phyloP scores from a whole-genome alignment of 2,797 vertebrate genomes.

The Pantherophis vulpinus region DNA sequence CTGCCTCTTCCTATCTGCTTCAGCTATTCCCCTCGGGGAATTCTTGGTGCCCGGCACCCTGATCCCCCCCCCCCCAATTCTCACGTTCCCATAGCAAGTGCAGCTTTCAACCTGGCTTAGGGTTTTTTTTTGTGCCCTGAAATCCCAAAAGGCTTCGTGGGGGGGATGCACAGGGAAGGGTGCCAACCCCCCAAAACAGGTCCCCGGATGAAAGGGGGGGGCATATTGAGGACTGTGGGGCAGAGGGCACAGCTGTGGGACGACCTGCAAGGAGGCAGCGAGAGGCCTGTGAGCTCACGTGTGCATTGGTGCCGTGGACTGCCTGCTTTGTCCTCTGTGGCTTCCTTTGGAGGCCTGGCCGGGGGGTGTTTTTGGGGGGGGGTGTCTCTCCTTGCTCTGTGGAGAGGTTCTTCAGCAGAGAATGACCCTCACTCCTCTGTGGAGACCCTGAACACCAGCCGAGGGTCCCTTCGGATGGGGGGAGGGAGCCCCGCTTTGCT shows the following conservation, averaged over 20 bases:
- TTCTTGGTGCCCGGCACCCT: fast-evolving
- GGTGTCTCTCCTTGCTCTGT: background rate
- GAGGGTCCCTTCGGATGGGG: background rate
- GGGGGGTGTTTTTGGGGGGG: no score
- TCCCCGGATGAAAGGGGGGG: background rate
- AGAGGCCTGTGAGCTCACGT: background rate
- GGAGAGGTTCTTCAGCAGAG: background rate
- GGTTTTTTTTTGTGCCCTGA: background rate
- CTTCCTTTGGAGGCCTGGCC: background rate
- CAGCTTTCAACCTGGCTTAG: background rate
- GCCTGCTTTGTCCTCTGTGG: background rate
- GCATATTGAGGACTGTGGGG: background rate
- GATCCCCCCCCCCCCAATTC: background rate
- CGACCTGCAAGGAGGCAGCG: background rate
- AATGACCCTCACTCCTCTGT: background rate
- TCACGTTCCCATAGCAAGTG: fast-evolving
- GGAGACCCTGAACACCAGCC: background rate
- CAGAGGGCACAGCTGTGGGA: background rate
- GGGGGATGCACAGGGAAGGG: background rate
- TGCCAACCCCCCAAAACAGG: background rate
- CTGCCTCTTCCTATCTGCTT: background rate
- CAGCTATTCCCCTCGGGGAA: background rate
- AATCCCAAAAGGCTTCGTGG: background rate
- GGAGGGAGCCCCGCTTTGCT: background rate
- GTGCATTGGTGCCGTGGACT: background rate